Conservation (phyloP, 2,113 vertebrate species). For the Larimichthys crocea region DNA sequence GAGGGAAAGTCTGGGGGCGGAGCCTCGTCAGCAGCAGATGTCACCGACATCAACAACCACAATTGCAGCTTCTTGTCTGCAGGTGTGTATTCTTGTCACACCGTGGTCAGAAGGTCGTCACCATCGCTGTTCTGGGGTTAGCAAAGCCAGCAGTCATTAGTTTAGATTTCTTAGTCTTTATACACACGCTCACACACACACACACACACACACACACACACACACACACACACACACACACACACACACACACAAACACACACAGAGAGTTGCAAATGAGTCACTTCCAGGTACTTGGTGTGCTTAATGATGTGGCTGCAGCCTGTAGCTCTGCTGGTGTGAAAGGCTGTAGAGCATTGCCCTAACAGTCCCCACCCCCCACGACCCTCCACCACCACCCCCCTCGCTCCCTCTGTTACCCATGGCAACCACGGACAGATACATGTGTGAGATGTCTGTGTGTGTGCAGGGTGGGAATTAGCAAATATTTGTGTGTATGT, state of each 20-base stretch:
- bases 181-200: background rate
- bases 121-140: background rate
- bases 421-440: conserved; percentile 77
- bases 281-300: conserved; percentile 60
- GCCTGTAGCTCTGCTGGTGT: conserved; percentile 53
- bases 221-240: background rate
- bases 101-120: background rate
- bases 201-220: conserved; percentile 5
- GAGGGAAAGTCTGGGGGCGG: background rate
- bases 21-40: background rate
- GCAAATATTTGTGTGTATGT: conserved; percentile 22
- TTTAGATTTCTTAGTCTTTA: background rate
- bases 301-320: conserved; percentile 57
- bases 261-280: conserved; percentile 43
- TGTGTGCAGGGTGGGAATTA: background rate
- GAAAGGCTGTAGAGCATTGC: conserved; percentile 47
- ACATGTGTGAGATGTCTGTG: conserved; percentile 28
- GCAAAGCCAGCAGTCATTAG: background rate
- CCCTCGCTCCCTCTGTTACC: conserved; percentile 66
- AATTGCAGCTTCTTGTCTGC: background rate
- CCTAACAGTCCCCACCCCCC: conserved; percentile 32
- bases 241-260: background rate
- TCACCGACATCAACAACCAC: background rate
- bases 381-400: background rate
- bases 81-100: conserved; percentile 4